phyloP scores from a whole-genome alignment of 1,140 invertebrate genomes.

The Drosophila ficusphila region DNA sequence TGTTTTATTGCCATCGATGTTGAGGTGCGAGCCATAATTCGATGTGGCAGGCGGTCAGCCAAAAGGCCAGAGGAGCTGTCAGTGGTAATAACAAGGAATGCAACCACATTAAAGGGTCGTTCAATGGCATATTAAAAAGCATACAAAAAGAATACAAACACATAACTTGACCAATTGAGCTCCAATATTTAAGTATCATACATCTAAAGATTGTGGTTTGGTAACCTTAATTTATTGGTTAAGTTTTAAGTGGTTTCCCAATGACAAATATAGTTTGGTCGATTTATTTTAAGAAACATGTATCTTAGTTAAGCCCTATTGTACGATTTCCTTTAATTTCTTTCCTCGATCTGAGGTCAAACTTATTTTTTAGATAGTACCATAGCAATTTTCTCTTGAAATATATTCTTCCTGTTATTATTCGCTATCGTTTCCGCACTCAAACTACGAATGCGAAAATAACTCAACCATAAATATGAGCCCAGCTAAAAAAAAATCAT shows the following conservation, averaged over 20 bases:
- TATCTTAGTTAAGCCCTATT: no score
- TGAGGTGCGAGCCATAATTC: slow-evolving; percentile 45
- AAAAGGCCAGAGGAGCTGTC: slow-evolving; percentile 5
- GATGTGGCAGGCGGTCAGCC: slow-evolving; percentile 27
- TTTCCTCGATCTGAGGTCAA: neutral
- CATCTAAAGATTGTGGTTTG: no score
- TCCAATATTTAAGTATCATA: no score
- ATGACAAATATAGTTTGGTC: no score
- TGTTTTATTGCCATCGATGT: slow-evolving; percentile 44
- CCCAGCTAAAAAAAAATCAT: neutral
- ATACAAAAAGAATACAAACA: no score
- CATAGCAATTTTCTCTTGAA: neutral
- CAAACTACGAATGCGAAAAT: slow-evolving; percentile 13
- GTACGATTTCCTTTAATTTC: no score
- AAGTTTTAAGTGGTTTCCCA: no score
- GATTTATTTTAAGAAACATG: no score
- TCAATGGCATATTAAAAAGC: neutral
- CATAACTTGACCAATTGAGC: no score
- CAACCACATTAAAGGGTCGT: neutral
- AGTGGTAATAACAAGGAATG: neutral
- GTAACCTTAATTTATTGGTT: no score
- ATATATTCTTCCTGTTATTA: slow-evolving; percentile 33
- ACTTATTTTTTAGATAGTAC: neutral
- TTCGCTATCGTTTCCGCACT: slow-evolving; percentile 30
- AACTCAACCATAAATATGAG: slow-evolving; percentile 26